Base-by-base conservation (phyloP, 2,113 vertebrate genomes). In the Speoplatyrhinus poulsoni region DNA sequence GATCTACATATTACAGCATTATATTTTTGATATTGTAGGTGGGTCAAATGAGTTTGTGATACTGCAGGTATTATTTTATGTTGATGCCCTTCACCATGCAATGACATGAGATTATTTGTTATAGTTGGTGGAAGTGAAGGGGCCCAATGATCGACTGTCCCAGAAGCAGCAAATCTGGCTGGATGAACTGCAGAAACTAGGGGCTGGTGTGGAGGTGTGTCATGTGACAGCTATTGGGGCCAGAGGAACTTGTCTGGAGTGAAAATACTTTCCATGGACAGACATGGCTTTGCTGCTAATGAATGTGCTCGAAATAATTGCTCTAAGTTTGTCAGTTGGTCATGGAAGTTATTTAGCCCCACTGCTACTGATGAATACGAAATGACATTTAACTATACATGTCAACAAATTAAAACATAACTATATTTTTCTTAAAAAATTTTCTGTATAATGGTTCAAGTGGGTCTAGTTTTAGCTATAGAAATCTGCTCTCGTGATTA, bases 111-210 rank as follows among this genome's bases (percentile, higher is more conserved):
- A 19, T 67, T 12, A 70, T 26, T 50, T 80, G 9, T 69, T 65
- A 9, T 85, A 99, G 98, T 81, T 99, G 84, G 96, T 97, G 81
- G 98, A 99, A 73, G 98, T 99, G 71, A 99, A 99, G 76, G 97
- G 98, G 3, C 98, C 98, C 53, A 95, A 65, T 0, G 98, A 99
- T 52, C 93, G 95, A 0, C 93, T 99, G 61, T 99, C 98, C 0
- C 93, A 89, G 68, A 99, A 99, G 86, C 98, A 99, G 77, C 94
- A 93, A 69, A 80, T 99, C 75, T 99, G 98, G 98, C 76, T 99
- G 91, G 94, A 94, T 0, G 95, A 96, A 59, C 93, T 99, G 72
- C 91, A 90, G 76, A 73, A 88, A 77, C 79, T 99, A 71, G 98
- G 96, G 0, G 97, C 96, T 0, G 72, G 91, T 0, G 96, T 98